phyloP scores from a whole-genome alignment of 2,113 vertebrate genomes.

The Neolamprologus sp. region DNA sequence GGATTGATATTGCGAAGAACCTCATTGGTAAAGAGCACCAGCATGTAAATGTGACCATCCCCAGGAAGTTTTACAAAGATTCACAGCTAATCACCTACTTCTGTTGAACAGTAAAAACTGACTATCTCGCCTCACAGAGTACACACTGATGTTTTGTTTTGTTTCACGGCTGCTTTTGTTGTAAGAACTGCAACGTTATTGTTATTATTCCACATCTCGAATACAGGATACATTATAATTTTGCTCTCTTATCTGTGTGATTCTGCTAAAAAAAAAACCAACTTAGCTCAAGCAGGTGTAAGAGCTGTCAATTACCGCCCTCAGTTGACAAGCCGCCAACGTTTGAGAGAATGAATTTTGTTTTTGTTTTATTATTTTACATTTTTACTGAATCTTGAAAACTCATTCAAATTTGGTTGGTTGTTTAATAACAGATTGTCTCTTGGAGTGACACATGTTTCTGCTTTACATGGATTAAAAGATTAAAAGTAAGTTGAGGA shows the following conservation, averaged over 20 bases:
- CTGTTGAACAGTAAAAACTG: not conserved
- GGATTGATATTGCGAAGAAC: not conserved
- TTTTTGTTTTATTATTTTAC: not conserved
- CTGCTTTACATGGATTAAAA: not conserved
- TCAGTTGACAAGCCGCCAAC: not conserved
- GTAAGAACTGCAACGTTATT: not conserved
- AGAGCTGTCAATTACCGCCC: not conserved
- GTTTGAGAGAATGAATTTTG: not conserved
- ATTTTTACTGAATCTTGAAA: not conserved
- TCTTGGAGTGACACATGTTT: not conserved
- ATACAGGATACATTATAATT: not conserved
- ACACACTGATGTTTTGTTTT: not conserved
- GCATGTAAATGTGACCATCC: not conserved
- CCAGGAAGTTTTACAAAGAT: not conserved
- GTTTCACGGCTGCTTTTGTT: not conserved
- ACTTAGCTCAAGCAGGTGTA: not conserved
- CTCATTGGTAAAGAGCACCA: not conserved
- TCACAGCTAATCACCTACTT: not conserved
- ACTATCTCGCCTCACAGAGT: not conserved
- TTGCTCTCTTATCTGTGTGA: not conserved
- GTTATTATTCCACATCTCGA: not conserved
- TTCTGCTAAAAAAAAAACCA: not conserved
- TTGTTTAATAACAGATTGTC: not conserved
- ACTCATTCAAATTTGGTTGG: not conserved
- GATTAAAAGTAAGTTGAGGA: not conserved